A percentile compares a stretch with the other conserved stretches of the same genome.
Evolutionary conservation across 2,113 vertebrate species (phyloP).

Genomic region (Eclectus roratus): DNA sequence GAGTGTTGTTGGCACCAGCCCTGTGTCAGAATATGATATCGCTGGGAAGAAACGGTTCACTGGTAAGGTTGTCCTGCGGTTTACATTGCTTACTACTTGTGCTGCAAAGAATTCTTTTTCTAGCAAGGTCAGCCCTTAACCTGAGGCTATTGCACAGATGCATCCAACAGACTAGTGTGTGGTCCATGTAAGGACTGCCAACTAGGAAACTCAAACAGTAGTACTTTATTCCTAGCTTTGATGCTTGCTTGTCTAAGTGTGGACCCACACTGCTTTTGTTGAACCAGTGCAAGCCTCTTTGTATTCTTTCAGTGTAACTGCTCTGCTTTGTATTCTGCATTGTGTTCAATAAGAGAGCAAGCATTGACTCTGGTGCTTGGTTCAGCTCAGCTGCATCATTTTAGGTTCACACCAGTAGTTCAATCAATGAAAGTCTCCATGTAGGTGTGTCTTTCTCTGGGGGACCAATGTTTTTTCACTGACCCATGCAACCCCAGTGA

Average conservation of each 20-base stretch:
- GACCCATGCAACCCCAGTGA: not conserved
- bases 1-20: constrained; percentile 72
- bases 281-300: not conserved
- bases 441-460: not conserved
- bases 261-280: not conserved
- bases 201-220: not conserved
- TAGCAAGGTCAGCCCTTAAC: not conserved
- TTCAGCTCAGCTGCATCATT: not conserved
- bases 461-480: not conserved
- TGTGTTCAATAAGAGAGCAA: not conserved
- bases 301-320: not conserved
- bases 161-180: not conserved
- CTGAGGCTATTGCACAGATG: not conserved
- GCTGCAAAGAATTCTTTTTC: not conserved
- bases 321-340: not conserved
- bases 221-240: not conserved
- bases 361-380: not conserved
- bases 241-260: not conserved
- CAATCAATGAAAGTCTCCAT: not conserved
- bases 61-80: constrained; percentile 74
- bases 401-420: not conserved
- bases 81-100: not conserved
- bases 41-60: constrained; percentile 91
- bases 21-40: constrained; percentile 85
- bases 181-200: not conserved